A percentile compares a stretch with the other conserved stretches of the same genome.
These are phyloP conservation scores for Drosophila bocki DNA, from an alignment of 1,140 invertebrate genomes.

Conservation along the genomic window DNA sequence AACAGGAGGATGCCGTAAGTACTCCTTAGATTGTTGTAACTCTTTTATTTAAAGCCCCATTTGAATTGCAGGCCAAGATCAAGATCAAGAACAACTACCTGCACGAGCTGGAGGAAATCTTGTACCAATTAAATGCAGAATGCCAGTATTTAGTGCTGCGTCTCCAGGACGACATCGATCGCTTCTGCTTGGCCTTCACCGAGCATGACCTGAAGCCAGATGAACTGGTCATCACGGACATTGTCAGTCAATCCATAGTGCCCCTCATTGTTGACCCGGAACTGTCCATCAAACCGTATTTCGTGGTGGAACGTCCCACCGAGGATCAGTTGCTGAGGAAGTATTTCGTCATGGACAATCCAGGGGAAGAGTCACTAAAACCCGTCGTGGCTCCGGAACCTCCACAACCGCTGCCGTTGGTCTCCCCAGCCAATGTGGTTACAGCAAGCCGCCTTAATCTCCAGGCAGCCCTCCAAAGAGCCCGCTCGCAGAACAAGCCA, in stretches of 20 bases:
- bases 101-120: conserved; percentile 62
- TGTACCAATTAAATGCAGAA: conserved; percentile 75
- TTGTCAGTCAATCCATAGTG: conserved; percentile 54
- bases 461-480: conserved; percentile 53
- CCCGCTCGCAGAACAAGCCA: conserved; percentile 37
- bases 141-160: conserved; percentile 65
- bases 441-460: conserved; percentile 58
- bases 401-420: conserved; percentile 1
- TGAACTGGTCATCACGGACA: conserved; percentile 35
- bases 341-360: conserved; percentile 37
- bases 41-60: background rate
- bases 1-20: conserved; percentile 56
- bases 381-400: conserved; percentile 2
- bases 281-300: conserved; percentile 26
- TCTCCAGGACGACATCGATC: conserved; percentile 66
- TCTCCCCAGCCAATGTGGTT: conserved; percentile 7
- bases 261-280: conserved; percentile 34
- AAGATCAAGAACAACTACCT: conserved; percentile 55
- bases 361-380: background rate
- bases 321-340: conserved; percentile 50
- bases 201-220: conserved; percentile 57
- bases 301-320: conserved; percentile 44
- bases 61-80: conserved; percentile 33
- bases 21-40: background rate
- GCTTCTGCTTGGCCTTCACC: conserved; percentile 64